Percentiles rank a stretch among this genome's conserved stretches.
phyloP scores from a whole-genome alignment of 2,113 vertebrate species.

The Probosciger aterrimus region DNA sequence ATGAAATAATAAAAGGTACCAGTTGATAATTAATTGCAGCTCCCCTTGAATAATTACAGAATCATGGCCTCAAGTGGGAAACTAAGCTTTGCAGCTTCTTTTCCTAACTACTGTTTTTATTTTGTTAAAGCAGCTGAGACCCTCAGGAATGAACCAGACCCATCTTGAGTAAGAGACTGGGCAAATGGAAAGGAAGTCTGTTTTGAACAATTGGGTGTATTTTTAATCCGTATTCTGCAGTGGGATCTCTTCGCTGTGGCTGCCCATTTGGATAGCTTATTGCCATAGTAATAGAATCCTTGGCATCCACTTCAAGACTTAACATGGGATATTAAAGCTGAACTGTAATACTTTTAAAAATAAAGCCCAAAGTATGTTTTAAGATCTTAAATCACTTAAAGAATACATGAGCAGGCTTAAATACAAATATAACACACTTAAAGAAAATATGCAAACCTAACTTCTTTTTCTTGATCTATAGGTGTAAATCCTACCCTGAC shows the following conservation, averaged over 20 bases:
- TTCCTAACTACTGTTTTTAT: not conserved
- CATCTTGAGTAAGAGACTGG: not conserved
- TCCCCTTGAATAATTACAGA: not conserved
- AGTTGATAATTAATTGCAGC: conserved; percentile 11
- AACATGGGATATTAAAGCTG: not conserved
- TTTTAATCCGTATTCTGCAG: not conserved
- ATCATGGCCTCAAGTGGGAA: not conserved
- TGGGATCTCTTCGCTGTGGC: not conserved
- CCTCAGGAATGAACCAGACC: not conserved
- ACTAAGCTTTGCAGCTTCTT: not conserved
- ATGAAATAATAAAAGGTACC: not conserved
- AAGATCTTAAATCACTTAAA: conserved; percentile 7
- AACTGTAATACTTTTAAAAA: not conserved
- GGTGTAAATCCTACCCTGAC: conserved; percentile 44
- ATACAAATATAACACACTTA: conserved; percentile 21
- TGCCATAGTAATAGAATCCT: not conserved
- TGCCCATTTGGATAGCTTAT: not conserved
- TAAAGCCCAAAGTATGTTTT: not conserved
- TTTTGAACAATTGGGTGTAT: not conserved
- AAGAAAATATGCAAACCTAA: conserved; percentile 31
- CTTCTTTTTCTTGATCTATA: conserved; percentile 21
- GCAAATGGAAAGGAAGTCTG: not conserved
- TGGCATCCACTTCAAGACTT: not conserved
- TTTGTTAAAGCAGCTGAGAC: not conserved
- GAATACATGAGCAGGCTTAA: conserved; percentile 11